Evolutionary conservation across 2,888 invertebrate species (phyloP), one percentile per base, ranked within the genome.

Genomic region (Apomyelois bistriatella): DNA sequence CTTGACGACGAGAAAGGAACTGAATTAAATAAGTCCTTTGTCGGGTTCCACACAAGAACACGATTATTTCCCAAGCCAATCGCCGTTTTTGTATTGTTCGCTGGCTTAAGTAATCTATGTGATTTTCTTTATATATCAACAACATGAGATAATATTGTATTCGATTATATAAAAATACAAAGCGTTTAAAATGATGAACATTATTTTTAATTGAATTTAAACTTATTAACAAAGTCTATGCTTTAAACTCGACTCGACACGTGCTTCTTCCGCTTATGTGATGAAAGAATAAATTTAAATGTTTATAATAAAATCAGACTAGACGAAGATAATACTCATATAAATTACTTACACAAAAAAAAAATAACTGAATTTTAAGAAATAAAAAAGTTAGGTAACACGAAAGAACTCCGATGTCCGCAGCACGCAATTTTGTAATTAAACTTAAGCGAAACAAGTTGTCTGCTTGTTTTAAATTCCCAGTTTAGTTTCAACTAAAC

Each of bases 401-500:
- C 17, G 40, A 0, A 30, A 32, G 12, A 12, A 7, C n/a, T 13
- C 16, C 15, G 16, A 16, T 32, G 46, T 32, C 46, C 46, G 46
- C 32, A 6, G 46, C 30, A 46, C 32, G 30, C 32, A 46, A 46
- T 32, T 46, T 32, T 10, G 46, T 35, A 46, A 46, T 46, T 46
- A 46, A 46, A 46, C 32, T 35, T 15, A 13, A 43, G 43, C 43
- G 28, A 43, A 40, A 12, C 12, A 43, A 43, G 43, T 43, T 38
- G 38, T 32, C 38, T 13, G 38, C 38, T 28, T 43, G 43, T 43
- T 43, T 43, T 43, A 43, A 43, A 43, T 43, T 13, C 43, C 28
- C 28, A 43, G 28, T 43, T 43, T n/a, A 30, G 43, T 43, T 13
- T 28, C 28, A 8, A 30, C 43, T 10, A 28, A 28, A 43, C 43